phyloP scores from a whole-genome alignment of 1,140 invertebrate species.

The Papilio dardanus region DNA sequence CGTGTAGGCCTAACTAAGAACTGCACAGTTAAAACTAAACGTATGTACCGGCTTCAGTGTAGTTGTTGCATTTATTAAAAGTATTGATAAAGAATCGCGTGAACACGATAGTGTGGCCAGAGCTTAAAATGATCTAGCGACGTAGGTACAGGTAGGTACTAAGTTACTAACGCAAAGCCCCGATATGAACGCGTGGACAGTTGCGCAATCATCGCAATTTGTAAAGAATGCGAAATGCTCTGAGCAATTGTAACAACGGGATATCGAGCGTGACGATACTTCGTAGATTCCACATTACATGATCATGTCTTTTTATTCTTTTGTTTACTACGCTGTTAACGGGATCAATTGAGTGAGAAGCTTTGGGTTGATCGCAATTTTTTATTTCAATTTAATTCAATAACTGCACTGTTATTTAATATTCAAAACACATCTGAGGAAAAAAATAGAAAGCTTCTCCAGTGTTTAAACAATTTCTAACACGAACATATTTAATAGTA shows the following conservation, averaged over 20 bases:
- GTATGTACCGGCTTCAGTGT: no score
- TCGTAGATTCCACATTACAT: constrained; percentile 8
- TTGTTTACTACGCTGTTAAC: neutral
- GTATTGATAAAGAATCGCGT: no score
- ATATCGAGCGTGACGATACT: constrained; percentile 12
- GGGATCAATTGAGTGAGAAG: neutral
- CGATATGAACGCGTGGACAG: neutral
- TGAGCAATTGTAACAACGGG: constrained; percentile 15
- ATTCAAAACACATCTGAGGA: neutral
- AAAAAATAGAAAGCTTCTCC: constrained; percentile 3
- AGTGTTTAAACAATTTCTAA: constrained; percentile 26
- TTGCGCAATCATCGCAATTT: constrained; percentile 24
- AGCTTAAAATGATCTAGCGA: no score
- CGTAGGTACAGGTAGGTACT: no score
- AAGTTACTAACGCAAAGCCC: no score
- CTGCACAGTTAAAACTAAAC: no score
- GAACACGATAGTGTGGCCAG: no score
- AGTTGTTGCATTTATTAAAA: no score
- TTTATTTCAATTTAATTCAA: neutral
- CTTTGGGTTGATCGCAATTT: no score
- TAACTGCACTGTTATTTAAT: neutral
- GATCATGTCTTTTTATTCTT: neutral
- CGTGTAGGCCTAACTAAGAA: no score
- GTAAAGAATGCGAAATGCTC: constrained; percentile 9
- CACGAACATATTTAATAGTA: constrained; percentile 40